Conservation (phyloP, 2,113 vertebrate species). For the Etheostoma spectabile region DNA sequence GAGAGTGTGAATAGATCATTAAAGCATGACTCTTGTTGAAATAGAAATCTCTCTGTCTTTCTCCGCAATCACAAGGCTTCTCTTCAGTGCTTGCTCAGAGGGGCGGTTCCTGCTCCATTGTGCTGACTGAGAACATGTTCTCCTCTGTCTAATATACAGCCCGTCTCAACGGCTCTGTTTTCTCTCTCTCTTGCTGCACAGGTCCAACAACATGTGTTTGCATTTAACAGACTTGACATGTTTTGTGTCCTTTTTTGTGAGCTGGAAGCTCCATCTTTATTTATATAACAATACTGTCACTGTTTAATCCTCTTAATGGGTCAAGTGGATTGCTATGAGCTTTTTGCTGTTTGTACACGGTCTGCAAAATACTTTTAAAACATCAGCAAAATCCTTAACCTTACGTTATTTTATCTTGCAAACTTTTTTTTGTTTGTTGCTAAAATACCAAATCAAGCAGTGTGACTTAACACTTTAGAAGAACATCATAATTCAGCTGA, state of each 20-base stretch:
- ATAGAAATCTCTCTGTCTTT: conserved; percentile 30
- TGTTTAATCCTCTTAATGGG: conserved; percentile 13
- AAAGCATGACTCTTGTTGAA: neutral
- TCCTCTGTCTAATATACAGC: conserved; percentile 49
- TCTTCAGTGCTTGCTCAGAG: conserved; percentile 52
- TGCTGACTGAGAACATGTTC: conserved; percentile 76
- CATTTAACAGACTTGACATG: conserved; percentile 24
- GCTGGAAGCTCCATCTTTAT: conserved; percentile 4
- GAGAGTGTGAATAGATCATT: neutral
- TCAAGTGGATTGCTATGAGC: conserved; percentile 9
- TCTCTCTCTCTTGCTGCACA: conserved; percentile 14
- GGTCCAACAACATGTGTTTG: conserved; percentile 54
- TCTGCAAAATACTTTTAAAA: neutral
- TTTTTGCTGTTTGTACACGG: neutral
- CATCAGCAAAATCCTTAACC: neutral
- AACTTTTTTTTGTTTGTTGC: neutral
- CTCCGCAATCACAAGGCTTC: conserved; percentile 63
- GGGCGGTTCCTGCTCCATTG: conserved; percentile 70
- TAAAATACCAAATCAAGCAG: neutral
- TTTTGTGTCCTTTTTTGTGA: conserved; percentile 29
- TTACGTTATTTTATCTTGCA: neutral
- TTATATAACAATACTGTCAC: conserved; percentile 17
- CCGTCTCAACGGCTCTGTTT: conserved; percentile 26
- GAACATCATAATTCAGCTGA: conserved; percentile 3
- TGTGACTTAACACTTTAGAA: neutral